Evolutionary conservation across 1,140 invertebrate species (phyloP).

Genomic region (Drosophila serrata): DNA sequence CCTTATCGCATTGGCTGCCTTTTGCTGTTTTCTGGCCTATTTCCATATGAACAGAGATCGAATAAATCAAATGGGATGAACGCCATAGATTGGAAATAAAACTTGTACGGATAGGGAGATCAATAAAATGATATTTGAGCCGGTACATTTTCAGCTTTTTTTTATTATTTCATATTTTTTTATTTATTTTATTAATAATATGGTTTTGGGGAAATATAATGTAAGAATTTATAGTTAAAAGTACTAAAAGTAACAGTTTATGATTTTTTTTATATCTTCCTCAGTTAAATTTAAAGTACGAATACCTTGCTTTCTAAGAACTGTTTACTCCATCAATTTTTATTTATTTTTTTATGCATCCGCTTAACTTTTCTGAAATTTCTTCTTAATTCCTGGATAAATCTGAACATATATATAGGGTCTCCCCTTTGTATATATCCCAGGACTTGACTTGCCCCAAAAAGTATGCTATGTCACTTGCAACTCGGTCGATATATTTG

Average conservation of each 20-base stretch:
- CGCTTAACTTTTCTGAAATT: constrained; percentile 2
- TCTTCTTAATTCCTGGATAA: constrained; percentile 1
- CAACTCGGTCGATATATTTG: constrained; percentile 8
- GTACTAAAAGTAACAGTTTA: too few relatives aligned
- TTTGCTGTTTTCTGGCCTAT: constrained; percentile 21
- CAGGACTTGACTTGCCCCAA: neutral
- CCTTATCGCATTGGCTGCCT: constrained; percentile 27
- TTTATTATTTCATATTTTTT: neutral
- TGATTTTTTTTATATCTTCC: too few relatives aligned
- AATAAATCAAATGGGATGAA: constrained; percentile 3
- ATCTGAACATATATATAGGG: neutral
- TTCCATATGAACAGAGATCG: constrained; percentile 25
- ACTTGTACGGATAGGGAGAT: neutral
- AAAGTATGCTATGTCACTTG: constrained; percentile 12
- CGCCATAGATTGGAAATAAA: too few relatives aligned
- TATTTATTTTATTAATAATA: neutral
- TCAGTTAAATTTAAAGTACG: too few relatives aligned
- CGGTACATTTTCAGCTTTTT: neutral
- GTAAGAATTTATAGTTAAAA: too few relatives aligned
- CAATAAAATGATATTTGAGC: constrained; percentile 10
- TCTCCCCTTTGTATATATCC: neutral
- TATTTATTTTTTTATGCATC: neutral
- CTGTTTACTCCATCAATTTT: too few relatives aligned
- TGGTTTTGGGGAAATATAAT: too few relatives aligned
- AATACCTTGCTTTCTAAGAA: too few relatives aligned